Evolutionary conservation across 2,113 vertebrate genomes (phyloP).

Genomic region (Varanus komodoensis): DNA sequence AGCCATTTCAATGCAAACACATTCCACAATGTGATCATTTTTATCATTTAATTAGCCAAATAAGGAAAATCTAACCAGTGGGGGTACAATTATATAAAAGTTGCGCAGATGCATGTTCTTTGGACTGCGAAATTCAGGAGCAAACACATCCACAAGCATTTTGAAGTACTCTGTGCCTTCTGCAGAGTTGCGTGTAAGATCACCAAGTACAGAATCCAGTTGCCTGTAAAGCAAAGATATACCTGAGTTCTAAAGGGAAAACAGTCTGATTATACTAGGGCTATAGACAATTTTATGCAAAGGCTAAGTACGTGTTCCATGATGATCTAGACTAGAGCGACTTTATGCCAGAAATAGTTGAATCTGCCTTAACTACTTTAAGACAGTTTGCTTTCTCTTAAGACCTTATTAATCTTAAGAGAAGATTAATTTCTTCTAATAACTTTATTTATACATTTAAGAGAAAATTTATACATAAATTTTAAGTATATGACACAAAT

Average conservation of each 20-base stretch:
- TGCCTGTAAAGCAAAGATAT: constrained; percentile 71
- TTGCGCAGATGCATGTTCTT: constrained; percentile 98
- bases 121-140: constrained; percentile 92
- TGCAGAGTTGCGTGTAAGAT: constrained; percentile 94
- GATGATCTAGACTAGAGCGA: neutral
- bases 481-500: too few relatives aligned
- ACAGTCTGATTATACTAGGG: neutral
- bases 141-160: constrained; percentile 96
- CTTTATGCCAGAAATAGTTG: neutral
- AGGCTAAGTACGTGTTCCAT: neutral
- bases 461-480: too few relatives aligned
- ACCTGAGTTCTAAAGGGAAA: neutral
- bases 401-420: neutral
- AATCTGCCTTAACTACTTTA: neutral
- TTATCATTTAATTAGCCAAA: rapidly evolving
- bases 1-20: neutral
- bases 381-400: neutral
- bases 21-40: neutral
- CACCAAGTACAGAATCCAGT: constrained; percentile 90
- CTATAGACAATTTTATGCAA: neutral
- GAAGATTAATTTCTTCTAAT: too few relatives aligned
- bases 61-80: constrained; percentile 83
- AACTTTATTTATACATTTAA: too few relatives aligned
- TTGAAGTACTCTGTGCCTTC: constrained; percentile 99
- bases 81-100: constrained; percentile 98